phyloP scores from a whole-genome alignment of 2,888 invertebrate genomes.

The Monoplex corrugatus region DNA sequence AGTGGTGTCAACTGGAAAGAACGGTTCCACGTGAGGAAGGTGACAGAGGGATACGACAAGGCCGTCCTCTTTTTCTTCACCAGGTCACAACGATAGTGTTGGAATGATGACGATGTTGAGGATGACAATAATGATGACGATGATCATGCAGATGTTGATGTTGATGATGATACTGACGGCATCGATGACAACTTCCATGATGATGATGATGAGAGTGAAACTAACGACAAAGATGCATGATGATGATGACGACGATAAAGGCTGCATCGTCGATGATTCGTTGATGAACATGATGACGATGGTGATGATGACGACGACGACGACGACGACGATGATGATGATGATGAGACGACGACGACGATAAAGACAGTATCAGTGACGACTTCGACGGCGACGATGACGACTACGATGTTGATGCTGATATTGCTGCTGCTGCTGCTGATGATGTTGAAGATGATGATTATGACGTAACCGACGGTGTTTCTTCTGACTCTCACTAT shows the following conservation, averaged over 20 bases:
- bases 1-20: conserved; percentile 5
- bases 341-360: too few relatives aligned
- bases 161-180: background rate
- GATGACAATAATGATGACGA: too few relatives aligned
- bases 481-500: too few relatives aligned
- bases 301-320: background rate
- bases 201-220: too few relatives aligned
- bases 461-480: too few relatives aligned
- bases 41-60: conserved; percentile 15
- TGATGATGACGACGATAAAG: background rate
- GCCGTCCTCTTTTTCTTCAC: conserved; percentile 46
- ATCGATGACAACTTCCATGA: too few relatives aligned
- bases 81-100: background rate
- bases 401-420: background rate
- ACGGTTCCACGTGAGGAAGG: conserved; percentile 24
- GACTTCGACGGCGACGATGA: too few relatives aligned
- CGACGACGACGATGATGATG: too few relatives aligned
- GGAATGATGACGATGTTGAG: background rate
- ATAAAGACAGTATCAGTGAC: too few relatives aligned
- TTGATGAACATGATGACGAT: background rate
- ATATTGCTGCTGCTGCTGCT: background rate
- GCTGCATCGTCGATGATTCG: too few relatives aligned
- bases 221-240: background rate
- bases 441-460: background rate
- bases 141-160: too few relatives aligned